These are phyloP conservation scores for Drosophila nebulosa DNA, from an alignment of 1,140 invertebrate genomes.

Conservation along the genomic window DNA sequence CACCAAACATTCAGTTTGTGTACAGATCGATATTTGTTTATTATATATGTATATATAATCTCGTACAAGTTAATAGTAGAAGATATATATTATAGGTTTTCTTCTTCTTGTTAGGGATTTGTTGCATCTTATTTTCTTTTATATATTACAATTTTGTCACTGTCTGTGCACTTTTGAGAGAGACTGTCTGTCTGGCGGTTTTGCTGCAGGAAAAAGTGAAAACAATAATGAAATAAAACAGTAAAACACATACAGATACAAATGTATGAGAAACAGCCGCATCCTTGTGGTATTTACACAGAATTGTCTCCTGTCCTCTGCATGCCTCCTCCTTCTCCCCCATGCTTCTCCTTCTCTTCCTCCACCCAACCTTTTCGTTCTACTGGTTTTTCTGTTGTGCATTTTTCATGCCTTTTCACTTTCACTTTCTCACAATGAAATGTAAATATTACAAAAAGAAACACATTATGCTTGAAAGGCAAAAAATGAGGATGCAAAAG, in stretches of 20 bases:
- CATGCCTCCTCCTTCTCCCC: neutral
- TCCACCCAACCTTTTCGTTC: conserved; percentile 1
- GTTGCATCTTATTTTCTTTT: neutral
- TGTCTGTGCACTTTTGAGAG: neutral
- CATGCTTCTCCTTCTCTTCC: neutral
- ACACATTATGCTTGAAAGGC: conserved; percentile 46
- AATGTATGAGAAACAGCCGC: conserved; percentile 12
- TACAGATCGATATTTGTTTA: neutral
- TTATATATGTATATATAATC: neutral
- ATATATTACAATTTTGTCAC: conserved; percentile 8
- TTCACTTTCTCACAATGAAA: conserved; percentile 66
- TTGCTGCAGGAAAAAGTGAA: conserved; percentile 12
- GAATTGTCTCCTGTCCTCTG: conserved; percentile 39
- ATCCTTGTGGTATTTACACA: conserved; percentile 62
- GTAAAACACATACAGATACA: neutral
- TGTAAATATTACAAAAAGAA: conserved; percentile 65
- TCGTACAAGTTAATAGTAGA: conserved; percentile 9
- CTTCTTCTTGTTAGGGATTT: neutral
- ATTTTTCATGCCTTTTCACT: conserved; percentile 50
- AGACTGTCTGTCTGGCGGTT: neutral
- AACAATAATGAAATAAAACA: conserved; percentile 54
- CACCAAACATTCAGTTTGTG: neutral
- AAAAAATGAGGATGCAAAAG: conserved; percentile 19
- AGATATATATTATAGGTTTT: conserved; percentile 2
- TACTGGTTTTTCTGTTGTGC: conserved; percentile 20